Conservation (phyloP, 2,113 vertebrate genomes). For the Ammodytes dubius region DNA sequence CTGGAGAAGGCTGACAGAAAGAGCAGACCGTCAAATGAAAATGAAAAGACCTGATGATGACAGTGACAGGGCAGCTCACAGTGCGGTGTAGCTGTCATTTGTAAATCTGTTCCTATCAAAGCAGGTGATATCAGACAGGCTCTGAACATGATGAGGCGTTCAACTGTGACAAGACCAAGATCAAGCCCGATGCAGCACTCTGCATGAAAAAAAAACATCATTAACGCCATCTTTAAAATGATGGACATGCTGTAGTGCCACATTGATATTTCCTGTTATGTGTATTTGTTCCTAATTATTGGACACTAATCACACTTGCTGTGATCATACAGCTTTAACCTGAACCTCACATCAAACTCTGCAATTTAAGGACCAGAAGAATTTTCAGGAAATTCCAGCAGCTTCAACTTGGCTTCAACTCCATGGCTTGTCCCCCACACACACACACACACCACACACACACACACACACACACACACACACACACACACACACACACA, state of each 20-base stretch:
- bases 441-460: constrained; percentile 22
- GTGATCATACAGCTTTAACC: constrained; percentile 26
- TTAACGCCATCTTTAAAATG: not conserved
- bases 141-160: constrained; percentile 6
- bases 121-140: constrained; percentile 37
- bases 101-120: constrained; percentile 45
- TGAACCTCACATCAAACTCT: constrained; percentile 2
- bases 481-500: not conserved
- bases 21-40: constrained; percentile 23
- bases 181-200: not conserved
- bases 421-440: constrained; percentile 19
- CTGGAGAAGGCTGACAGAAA: constrained; percentile 45
- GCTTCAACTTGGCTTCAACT: constrained; percentile 39
- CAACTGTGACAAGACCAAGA: constrained; percentile 12
- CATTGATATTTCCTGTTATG: not conserved
- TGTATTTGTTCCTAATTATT: constrained; percentile 22
- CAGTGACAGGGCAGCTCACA: constrained; percentile 14
- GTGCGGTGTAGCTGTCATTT: constrained; percentile 39
- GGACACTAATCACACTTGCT: constrained; percentile 12
- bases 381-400: constrained; percentile 68
- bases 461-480: constrained; percentile 1
- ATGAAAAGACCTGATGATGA: constrained; percentile 36
- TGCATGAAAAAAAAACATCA: not conserved
- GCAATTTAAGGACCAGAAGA: constrained; percentile 38
- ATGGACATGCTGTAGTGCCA: not conserved